phyloP scores from a whole-genome alignment of 2,113 vertebrate genomes.

The Nannospalax galili region DNA sequence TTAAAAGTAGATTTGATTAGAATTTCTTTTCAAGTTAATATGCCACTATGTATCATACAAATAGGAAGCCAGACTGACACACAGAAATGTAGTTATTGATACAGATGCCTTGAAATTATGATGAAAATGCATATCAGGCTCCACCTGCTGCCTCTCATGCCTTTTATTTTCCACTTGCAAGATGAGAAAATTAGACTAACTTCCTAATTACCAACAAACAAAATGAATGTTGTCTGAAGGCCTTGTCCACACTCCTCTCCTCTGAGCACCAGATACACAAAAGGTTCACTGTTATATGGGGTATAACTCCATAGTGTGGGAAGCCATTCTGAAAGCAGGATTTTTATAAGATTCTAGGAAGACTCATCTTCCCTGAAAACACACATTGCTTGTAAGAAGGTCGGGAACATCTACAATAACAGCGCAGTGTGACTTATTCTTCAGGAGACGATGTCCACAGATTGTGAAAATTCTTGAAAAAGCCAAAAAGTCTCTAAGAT shows the following conservation, averaged over 20 bases:
- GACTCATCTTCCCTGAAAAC: conserved; percentile 33
- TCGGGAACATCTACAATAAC: background rate
- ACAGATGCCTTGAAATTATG: background rate
- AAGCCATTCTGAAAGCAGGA: background rate
- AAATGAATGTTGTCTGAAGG: background rate
- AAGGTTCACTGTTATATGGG: background rate
- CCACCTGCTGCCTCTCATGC: background rate
- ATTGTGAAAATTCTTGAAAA: background rate
- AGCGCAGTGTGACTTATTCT: background rate
- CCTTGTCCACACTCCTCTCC: background rate
- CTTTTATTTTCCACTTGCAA: conserved; percentile 17
- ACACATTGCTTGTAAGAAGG: background rate
- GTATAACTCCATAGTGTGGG: background rate
- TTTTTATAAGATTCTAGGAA: background rate
- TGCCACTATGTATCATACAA: background rate
- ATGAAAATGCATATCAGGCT: background rate
- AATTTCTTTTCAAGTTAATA: background rate
- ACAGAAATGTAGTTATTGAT: background rate
- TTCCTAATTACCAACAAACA: background rate
- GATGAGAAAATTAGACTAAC: background rate
- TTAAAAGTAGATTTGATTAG: background rate
- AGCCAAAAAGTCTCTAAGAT: background rate
- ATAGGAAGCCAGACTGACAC: background rate
- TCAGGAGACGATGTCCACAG: conserved; percentile 20
- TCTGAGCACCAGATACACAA: background rate